Conservation (phyloP, 1,140 invertebrate genomes). For the Mycetomoellerius zeteki region DNA sequence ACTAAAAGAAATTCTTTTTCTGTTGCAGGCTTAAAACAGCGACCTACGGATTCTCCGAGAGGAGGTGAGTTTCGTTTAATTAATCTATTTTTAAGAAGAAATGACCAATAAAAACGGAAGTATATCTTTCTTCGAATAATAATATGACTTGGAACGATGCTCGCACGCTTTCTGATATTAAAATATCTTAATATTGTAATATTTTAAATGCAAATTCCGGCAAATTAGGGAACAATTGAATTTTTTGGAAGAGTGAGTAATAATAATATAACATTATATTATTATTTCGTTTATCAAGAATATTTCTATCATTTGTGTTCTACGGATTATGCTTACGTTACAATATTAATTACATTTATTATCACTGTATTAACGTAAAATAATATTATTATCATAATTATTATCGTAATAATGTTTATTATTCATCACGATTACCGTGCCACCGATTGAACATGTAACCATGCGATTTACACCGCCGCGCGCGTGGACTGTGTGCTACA, state of each 20-base stretch:
- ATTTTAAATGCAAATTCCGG: not conserved
- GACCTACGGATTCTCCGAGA: slow-evolving; percentile 81
- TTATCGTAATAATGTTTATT: slow-evolving; percentile 59
- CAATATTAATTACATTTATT: slow-evolving; percentile 63
- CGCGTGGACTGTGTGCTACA: not conserved
- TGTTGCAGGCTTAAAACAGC: slow-evolving; percentile 84
- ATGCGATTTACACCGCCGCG: slow-evolving; percentile 28
- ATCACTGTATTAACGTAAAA: slow-evolving; percentile 42
- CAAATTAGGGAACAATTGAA: not conserved
- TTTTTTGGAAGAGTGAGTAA: not conserved
- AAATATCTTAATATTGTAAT: not conserved
- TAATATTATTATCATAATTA: slow-evolving; percentile 51
- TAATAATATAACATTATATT: not conserved
- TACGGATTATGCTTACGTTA: slow-evolving; percentile 24
- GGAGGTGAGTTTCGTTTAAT: slow-evolving; percentile 77
- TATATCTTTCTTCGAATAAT: not conserved
- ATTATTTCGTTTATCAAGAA: slow-evolving; percentile 17
- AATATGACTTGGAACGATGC: not conserved
- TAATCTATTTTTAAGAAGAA: not conserved
- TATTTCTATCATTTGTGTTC: slow-evolving; percentile 15
- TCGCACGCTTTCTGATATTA: not conserved
- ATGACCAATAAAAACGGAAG: not conserved
- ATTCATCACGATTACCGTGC: slow-evolving; percentile 31
- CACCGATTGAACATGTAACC: slow-evolving; percentile 17
- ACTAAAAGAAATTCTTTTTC: slow-evolving; percentile 25